Evolutionary conservation across 2,888 invertebrate species (phyloP).

Genomic region (Drosophila mayaguana): DNA sequence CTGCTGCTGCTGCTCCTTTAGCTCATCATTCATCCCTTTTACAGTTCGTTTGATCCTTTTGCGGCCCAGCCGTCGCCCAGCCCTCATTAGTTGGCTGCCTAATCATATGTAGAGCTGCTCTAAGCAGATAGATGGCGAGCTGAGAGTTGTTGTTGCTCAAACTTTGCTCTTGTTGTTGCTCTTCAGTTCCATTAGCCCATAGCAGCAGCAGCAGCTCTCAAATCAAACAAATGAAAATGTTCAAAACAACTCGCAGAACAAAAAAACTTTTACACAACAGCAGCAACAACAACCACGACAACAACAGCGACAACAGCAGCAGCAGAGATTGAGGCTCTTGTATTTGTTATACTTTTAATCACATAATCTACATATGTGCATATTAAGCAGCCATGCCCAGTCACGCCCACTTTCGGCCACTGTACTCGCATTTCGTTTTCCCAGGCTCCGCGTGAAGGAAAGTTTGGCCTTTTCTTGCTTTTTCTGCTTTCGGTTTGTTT

Average conservation of each 20-base stretch:
- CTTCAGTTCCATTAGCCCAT: constrained; percentile 34
- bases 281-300: not conserved
- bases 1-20: not conserved
- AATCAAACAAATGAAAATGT: constrained; percentile 50
- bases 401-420: constrained; percentile 8
- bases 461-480: constrained; percentile 19
- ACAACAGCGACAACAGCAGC: not conserved
- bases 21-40: constrained; percentile 52
- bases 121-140: not conserved
- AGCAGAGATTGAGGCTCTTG: constrained; percentile 17
- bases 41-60: constrained; percentile 58
- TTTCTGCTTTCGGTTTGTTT: not conserved
- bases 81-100: constrained; percentile 45
- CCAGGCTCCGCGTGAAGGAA: constrained; percentile 22
- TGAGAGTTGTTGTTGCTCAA: constrained; percentile 5
- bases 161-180: constrained; percentile 35
- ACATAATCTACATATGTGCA: constrained; percentile 77
- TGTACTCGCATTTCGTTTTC: constrained; percentile 1
- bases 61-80: constrained; percentile 17
- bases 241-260: constrained; percentile 3
- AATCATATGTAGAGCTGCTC: constrained; percentile 43
- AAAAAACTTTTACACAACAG: constrained; percentile 4
- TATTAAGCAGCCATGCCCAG: constrained; percentile 53
- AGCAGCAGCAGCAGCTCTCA: constrained; percentile 17
- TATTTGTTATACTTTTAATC: constrained; percentile 62